Base-by-base conservation (phyloP, 2,888 invertebrate genomes). In the Hirtodrosophila confusa region DNA sequence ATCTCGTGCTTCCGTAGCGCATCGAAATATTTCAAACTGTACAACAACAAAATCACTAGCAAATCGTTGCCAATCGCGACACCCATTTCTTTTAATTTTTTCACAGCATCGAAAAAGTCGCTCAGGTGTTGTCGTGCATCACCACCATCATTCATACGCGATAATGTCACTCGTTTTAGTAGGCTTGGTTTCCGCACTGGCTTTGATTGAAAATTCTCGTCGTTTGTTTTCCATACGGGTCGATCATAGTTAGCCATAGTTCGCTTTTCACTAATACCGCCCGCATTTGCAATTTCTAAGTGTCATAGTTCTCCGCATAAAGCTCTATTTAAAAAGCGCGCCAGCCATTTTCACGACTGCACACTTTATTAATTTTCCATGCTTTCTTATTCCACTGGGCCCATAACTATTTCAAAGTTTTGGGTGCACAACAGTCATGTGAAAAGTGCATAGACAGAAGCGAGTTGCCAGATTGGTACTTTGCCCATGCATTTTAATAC, bases 31-130 rank as follows among this genome's bases (percentile, higher is more conserved):
- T 7, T 47, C 23, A 24, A 17, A 48, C 48, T 48, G 11, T 48
- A 40, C 7, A 41, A 11, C 11, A 41, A 27, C 10, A 35, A 7
- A 11, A 41, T 48, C 9, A 3, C 39, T 5, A 39, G 17, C 24
- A 51, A 39, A 24, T 60, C 45, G 9, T 58, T 39, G n/a, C 48
- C 53, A 24, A 65, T 47, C 1, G 39, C 12, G 7, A 50, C 50
- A 5, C 39, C 36, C 3, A 63, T 56, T 45, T 56, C 50, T n/a
- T n/a, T n/a, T n/a, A n/a, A n/a, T n/a, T n/a, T n/a, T n/a, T n/a
- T n/a, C n/a, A n/a, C n/a, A n/a, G 53, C 53, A 4, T 57, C 44
- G 23, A 65, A 64, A 27, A 58, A 64, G 2, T 65, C 37, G 5
- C 53, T 48, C 6, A 45, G 9, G 33, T 58, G 53, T 7, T 40